Evolutionary conservation across 1,140 invertebrate species (phyloP).

Genomic region (Calycopis cecrops): DNA sequence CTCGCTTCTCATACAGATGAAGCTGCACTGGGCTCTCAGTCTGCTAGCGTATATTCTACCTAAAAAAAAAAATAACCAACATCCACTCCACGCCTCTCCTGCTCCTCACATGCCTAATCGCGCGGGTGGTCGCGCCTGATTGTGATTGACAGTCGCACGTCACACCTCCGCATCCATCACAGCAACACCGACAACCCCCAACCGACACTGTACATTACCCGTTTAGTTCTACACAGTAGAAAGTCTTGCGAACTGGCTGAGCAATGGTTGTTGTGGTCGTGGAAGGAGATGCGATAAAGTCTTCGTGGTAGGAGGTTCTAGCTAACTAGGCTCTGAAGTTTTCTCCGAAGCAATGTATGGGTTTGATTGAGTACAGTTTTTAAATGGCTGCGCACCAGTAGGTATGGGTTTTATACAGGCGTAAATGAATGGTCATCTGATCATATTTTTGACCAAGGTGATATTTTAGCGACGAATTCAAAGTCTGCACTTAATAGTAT

Average conservation of each 20-base stretch:
- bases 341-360: background rate
- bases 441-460: too few species aligned
- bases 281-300: background rate
- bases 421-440: too few species aligned
- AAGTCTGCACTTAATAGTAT: too few species aligned
- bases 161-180: slow-evolving; percentile 46
- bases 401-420: too few species aligned
- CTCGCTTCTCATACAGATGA: too few species aligned
- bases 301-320: slow-evolving; percentile 6
- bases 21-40: too few species aligned
- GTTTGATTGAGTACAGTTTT: background rate
- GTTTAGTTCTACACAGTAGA: background rate
- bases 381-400: too few species aligned
- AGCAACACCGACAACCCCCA: slow-evolving; percentile 21
- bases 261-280: background rate
- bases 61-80: too few species aligned
- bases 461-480: too few species aligned
- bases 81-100: slow-evolving; percentile 28
- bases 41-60: too few species aligned
- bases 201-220: slow-evolving; percentile 8
- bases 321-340: background rate
- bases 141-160: slow-evolving; percentile 67
- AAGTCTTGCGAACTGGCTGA: background rate
- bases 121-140: slow-evolving; percentile 67
- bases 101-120: slow-evolving; percentile 47